Evolutionary conservation across 2,888 invertebrate species (phyloP).

Genomic region (Taphrorychus bicolor): DNA sequence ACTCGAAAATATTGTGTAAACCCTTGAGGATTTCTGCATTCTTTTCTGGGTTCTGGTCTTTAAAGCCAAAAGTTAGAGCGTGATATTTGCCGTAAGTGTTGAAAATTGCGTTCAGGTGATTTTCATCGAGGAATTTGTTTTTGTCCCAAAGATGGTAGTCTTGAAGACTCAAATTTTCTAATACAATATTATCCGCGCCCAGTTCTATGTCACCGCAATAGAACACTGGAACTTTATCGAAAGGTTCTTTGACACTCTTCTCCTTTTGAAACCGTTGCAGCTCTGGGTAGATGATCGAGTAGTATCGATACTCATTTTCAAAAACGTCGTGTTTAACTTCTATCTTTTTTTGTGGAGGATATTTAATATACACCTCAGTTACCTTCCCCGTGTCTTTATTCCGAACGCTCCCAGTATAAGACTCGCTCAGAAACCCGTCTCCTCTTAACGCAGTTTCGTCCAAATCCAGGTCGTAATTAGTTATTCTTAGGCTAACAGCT

Average conservation of each 20-base stretch:
- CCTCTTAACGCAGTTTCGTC: slow-evolving; percentile 17
- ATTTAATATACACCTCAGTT: slow-evolving; percentile 29
- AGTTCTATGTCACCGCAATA: slow-evolving; percentile 4
- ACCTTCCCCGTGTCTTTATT: slow-evolving; percentile 6
- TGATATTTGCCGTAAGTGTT: slow-evolving; percentile 22
- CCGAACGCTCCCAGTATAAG: slow-evolving; percentile 24
- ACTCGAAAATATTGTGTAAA: too few relatives aligned
- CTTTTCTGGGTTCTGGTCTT: slow-evolving; percentile 14
- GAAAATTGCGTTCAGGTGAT: slow-evolving; percentile 21
- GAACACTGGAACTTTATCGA: slow-evolving; percentile 13
- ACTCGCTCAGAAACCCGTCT: slow-evolving; percentile 38
- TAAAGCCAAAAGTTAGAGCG: too few relatives aligned
- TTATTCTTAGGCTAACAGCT: neutral
- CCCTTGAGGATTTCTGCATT: too few relatives aligned
- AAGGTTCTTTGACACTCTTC: neutral
- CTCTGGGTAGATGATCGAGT: slow-evolving; percentile 11
- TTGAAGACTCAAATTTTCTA: slow-evolving; percentile 13
- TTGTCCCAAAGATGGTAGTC: slow-evolving; percentile 22
- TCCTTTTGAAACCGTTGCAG: slow-evolving; percentile 13
- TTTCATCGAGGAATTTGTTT: slow-evolving; percentile 8
- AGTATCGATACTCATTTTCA: slow-evolving; percentile 19
- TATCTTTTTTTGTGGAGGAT: slow-evolving; percentile 19
- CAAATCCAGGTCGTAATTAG: slow-evolving; percentile 1
- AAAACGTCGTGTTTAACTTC: neutral
- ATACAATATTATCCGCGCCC: slow-evolving; percentile 16